A percentile compares a stretch with the other conserved stretches of the same genome.
These are phyloP conservation scores for Hydrozoanthus tunicans DNA, from an alignment of 64 coral and sea anemone species.

Conservation along the genomic window DNA sequence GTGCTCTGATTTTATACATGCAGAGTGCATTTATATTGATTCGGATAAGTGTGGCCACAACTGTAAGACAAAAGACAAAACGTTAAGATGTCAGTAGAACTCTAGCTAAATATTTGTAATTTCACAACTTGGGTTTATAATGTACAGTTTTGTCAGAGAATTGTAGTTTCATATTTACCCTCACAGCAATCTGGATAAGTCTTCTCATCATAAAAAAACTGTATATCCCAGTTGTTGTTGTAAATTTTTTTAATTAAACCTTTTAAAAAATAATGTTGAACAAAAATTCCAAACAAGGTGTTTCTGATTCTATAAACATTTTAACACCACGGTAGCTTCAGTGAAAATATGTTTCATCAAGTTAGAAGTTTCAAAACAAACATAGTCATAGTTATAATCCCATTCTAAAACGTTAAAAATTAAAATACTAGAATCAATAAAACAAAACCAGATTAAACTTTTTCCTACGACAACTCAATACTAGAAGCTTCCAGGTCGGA, in stretches of 20 bases:
- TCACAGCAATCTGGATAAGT: conserved; percentile 18
- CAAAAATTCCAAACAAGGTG: not conserved
- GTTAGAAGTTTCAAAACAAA: no score
- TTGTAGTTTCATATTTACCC: conserved; percentile 50
- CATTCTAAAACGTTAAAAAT: no score
- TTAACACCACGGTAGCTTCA: no score
- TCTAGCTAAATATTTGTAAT: not conserved
- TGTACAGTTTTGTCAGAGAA: conserved; percentile 44
- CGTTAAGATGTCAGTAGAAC: not conserved
- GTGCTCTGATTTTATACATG: no score
- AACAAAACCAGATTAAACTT: no score
- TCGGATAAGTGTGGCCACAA: not conserved
- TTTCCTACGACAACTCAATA: no score
- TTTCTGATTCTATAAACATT: no score
- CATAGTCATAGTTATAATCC: no score
- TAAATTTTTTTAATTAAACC: not conserved
- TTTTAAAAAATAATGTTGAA: not conserved
- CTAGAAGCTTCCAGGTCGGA: no score
- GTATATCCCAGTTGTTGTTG: not conserved
- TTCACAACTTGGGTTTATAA: not conserved
- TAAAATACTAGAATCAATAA: no score
- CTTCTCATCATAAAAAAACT: conserved; percentile 45
- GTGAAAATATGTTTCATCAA: no score
- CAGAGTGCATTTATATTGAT: no score
- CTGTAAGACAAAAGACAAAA: not conserved